Conservation (phyloP, 2,888 invertebrate species). For the Acanthosepion lycidas region DNA sequence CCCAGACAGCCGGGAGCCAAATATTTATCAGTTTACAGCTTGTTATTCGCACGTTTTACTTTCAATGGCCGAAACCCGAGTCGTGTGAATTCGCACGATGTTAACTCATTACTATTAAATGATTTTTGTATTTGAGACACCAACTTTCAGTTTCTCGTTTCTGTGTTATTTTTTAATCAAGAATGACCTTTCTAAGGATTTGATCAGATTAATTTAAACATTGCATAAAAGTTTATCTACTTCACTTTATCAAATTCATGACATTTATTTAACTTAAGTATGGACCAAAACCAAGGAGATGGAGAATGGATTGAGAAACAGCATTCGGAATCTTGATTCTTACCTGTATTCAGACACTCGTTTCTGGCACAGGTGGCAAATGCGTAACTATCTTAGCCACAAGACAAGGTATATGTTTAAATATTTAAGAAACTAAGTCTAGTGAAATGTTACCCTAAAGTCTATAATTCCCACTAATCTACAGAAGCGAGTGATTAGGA, state of each 20-base stretch:
- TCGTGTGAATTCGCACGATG: neutral
- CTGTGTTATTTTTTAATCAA: neutral
- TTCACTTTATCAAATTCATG: neutral
- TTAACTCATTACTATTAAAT: neutral
- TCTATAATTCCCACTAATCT: no score
- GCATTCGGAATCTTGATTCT: no score
- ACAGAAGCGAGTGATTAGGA: no score
- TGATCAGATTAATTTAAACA: neutral
- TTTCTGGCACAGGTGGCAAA: no score
- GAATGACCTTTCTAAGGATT: neutral
- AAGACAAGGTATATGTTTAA: no score
- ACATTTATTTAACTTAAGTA: neutral
- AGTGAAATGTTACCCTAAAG: no score
- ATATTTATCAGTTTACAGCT: neutral
- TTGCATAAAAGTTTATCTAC: neutral
- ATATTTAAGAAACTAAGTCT: no score
- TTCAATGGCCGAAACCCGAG: neutral
- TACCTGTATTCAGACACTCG: no score
- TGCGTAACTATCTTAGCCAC: no score
- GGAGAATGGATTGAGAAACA: no score
- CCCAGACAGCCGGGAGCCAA: constrained; percentile 11
- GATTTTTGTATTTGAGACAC: neutral
- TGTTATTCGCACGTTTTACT: neutral
- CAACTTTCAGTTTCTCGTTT: neutral
- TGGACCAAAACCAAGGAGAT: no score